Evolutionary conservation across 2,113 vertebrate species (phyloP).

Genomic region (Mirounga angustirostris): DNA sequence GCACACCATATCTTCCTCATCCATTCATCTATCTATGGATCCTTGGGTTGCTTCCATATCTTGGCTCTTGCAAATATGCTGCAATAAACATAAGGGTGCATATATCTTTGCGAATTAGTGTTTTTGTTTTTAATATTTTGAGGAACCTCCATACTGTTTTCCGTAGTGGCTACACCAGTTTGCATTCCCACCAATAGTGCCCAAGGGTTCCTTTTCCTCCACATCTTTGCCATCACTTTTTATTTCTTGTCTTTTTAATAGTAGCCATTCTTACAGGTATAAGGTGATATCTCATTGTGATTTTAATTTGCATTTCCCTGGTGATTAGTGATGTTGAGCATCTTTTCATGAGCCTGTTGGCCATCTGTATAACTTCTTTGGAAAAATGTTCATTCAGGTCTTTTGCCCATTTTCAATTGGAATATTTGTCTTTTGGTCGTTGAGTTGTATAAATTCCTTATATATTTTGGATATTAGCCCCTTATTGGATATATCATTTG

Average conservation of each 20-base stretch:
- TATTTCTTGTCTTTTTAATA: background rate
- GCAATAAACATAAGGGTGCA: background rate
- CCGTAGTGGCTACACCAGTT: background rate
- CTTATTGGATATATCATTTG: background rate
- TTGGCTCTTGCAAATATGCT: background rate
- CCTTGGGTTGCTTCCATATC: background rate
- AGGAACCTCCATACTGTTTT: background rate
- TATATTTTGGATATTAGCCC: background rate
- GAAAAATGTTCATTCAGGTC: background rate
- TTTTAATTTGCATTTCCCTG: background rate
- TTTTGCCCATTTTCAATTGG: background rate
- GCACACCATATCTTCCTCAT: background rate
- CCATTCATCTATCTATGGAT: background rate
- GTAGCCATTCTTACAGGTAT: background rate
- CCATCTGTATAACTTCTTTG: background rate
- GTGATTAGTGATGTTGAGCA: background rate
- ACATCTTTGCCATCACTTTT: background rate
- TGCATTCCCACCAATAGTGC: background rate
- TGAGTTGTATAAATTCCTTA: background rate
- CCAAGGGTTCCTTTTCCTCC: background rate
- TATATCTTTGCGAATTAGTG: background rate
- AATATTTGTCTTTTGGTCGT: background rate
- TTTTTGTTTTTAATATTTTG: background rate
- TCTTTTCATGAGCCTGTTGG: background rate
- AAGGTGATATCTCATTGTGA: background rate